These are phyloP conservation scores for Psittacula derbiana DNA, from an alignment of 2,797 vertebrate species.

Conservation along the genomic window DNA sequence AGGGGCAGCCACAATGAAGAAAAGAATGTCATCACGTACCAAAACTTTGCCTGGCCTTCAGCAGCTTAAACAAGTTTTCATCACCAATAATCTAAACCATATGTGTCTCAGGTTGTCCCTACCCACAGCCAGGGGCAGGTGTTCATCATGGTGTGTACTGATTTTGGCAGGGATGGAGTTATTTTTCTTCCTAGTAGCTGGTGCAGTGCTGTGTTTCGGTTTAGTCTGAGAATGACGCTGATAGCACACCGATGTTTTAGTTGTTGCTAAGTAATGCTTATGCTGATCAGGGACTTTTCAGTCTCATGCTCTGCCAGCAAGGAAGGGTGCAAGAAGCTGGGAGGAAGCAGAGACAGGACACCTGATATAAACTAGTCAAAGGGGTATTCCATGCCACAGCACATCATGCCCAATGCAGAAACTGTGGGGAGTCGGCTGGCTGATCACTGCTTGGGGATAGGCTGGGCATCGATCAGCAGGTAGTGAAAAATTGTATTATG, in stretches of 20 bases:
- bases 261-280: neutral
- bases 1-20: neutral
- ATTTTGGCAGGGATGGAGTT: neutral
- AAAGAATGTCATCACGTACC: neutral
- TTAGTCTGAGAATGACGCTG: neutral
- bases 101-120: neutral
- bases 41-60: neutral
- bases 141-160: neutral
- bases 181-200: neutral
- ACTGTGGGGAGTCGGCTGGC: neutral
- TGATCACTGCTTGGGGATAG: neutral
- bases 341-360: neutral
- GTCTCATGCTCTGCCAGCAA: neutral
- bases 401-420: neutral
- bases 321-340: neutral
- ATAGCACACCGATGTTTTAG: neutral
- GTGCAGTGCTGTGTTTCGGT: neutral
- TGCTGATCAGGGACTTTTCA: neutral
- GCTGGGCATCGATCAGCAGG: neutral
- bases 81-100: neutral
- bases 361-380: neutral
- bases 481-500: neutral
- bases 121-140: neutral
- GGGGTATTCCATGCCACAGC: neutral
- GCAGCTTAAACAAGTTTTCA: neutral